Conservation (phyloP, 2,113 vertebrate species). For the Rhabdornis inornatus region DNA sequence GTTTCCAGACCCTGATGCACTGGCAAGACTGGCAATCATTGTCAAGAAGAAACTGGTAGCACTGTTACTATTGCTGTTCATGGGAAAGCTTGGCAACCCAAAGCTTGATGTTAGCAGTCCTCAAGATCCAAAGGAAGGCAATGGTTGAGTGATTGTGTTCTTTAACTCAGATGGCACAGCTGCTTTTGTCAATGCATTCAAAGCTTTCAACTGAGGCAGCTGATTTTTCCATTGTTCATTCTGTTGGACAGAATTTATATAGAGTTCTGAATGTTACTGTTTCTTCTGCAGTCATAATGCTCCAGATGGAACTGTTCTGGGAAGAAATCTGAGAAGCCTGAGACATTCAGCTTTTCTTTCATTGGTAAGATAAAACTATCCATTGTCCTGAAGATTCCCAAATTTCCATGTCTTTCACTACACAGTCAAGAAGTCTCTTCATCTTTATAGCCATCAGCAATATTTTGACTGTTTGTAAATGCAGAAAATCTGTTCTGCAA, state of each 20-base stretch:
- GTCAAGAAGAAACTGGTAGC: conserved; percentile 76
- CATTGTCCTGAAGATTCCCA: conserved; percentile 88
- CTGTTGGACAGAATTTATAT: conserved; percentile 75
- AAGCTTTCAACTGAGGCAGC: conserved; percentile 77
- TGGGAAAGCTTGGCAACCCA: conserved; percentile 72
- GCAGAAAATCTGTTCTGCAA: neutral
- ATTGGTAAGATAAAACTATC: conserved; percentile 81
- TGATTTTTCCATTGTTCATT: conserved; percentile 77
- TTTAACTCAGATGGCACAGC: conserved; percentile 78
- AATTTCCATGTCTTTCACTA: conserved; percentile 80
- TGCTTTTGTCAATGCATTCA: conserved; percentile 72
- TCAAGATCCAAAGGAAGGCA: conserved; percentile 68
- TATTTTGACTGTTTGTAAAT: neutral
- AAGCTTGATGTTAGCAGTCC: conserved; percentile 58
- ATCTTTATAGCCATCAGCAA: neutral
- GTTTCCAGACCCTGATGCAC: conserved; percentile 6
- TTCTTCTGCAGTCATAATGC: conserved; percentile 75
- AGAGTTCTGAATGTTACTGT: conserved; percentile 79
- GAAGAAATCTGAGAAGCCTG: conserved; percentile 85
- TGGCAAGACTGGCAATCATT: conserved; percentile 43
- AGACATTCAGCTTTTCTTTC: conserved; percentile 71
- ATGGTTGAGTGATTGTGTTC: conserved; percentile 37
- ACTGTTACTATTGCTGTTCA: conserved; percentile 6
- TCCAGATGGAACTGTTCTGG: conserved; percentile 87
- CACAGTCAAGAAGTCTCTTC: conserved; percentile 52